Base-by-base conservation (phyloP, 2,797 vertebrate species). In the Rhinichthys osculus region DNA sequence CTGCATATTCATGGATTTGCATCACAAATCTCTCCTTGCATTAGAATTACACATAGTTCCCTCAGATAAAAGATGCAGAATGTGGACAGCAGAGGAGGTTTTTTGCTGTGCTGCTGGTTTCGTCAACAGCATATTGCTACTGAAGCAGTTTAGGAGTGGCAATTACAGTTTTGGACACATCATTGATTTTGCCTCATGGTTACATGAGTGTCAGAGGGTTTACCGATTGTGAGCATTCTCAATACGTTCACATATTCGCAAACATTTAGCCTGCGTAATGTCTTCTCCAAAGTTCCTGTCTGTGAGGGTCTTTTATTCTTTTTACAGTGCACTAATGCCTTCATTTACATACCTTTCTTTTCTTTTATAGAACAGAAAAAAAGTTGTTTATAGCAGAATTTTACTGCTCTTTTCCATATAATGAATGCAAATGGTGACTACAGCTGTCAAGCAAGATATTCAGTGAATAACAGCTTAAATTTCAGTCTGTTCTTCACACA, bases 121-220 rank as follows among this genome's bases (percentile, higher is more conserved):
- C 92, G 91, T 92, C 94, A 93, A 92, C 93, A 93, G 92, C 93
- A 92, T 94, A 94, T 94, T 95, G 94, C 93, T 91, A 92, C 92
- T 92, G 91, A 94, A 93, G 95, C 95, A 95, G 93, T 95, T 95
- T 94, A 94, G 92, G 90, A 92, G 92, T 92, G 91, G 94, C 94
- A 95, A 94, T 95, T 95, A 95, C 95, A 94, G 94, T 95, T 95
- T 95, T 95, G 93, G 94, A 95, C 94, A 95, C 93, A 92, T 95
- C 94, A 95, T 95, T 95, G 95, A 96, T 96, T 95, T 95, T 94
- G 92, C 94, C 92, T 95, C 94, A 93, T 94, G 94, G 95, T 95
- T 95, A 95, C 94, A 95, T 88, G 7, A 76, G 72, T 90, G 90
- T 92, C 89, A 90, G 86, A 86, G 90, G 90, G 91, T 90, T 91